Conservation (phyloP, 1,140 invertebrate genomes). For the Marisa cornuarietis region DNA sequence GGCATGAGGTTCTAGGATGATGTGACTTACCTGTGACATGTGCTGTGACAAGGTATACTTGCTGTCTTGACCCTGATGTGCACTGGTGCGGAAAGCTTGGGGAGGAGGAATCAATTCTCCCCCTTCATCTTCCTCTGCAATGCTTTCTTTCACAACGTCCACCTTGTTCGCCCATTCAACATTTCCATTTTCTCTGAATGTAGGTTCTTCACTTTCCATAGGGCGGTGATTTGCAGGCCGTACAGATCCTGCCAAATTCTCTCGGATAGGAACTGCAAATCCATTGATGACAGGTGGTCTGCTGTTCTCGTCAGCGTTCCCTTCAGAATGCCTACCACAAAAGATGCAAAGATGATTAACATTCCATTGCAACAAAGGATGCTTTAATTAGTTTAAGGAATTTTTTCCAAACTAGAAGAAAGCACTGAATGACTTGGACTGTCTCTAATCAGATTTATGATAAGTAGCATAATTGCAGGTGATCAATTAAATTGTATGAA, state of each 20-base stretch:
- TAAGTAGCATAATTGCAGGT: background rate
- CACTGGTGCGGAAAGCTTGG: conserved; percentile 50
- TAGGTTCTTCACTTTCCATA: conserved; percentile 35
- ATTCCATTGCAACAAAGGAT: too few relatives aligned
- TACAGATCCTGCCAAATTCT: conserved; percentile 38
- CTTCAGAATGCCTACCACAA: conserved; percentile 47
- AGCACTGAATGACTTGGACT: too few relatives aligned
- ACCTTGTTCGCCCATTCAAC: conserved; percentile 16
- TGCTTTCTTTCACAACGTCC: conserved; percentile 31
- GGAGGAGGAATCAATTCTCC: conserved; percentile 51
- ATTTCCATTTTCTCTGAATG: background rate
- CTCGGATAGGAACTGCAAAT: conserved; percentile 46
- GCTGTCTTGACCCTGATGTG: conserved; percentile 35
- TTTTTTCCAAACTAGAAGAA: too few relatives aligned
- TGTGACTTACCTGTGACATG: conserved; percentile 49
- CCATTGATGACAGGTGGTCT: conserved; percentile 51
- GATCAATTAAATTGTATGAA: background rate
- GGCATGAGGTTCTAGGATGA: background rate
- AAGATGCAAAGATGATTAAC: too few relatives aligned
- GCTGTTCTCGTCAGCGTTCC: conserved; percentile 42
- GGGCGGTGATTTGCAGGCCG: conserved; percentile 41
- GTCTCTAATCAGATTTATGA: background rate
- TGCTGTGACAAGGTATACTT: conserved; percentile 50
- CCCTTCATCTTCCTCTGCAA: conserved; percentile 44
- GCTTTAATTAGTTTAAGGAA: too few relatives aligned